phyloP scores from a whole-genome alignment of 1,140 invertebrate species.

The Pantala flavescens region DNA sequence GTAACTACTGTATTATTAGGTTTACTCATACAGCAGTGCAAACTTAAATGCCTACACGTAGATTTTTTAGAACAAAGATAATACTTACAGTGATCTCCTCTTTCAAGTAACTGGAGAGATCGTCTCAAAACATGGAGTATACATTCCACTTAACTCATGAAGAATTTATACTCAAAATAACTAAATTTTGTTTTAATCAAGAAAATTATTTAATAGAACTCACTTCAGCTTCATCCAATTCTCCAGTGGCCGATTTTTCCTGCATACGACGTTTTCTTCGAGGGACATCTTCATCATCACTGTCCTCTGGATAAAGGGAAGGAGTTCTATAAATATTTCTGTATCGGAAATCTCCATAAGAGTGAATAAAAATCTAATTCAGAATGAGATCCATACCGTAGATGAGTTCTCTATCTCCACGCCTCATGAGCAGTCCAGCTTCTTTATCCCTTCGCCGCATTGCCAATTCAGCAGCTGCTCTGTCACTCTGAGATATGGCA shows the following conservation, averaged over 20 bases:
- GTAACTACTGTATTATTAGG: too few species aligned
- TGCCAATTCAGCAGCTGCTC: slow-evolving; percentile 76
- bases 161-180: too few species aligned
- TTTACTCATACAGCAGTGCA: too few species aligned
- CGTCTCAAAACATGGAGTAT: too few species aligned
- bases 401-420: slow-evolving; percentile 68
- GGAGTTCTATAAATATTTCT: background rate
- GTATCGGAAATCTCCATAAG: background rate
- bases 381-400: slow-evolving; percentile 41
- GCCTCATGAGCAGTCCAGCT: slow-evolving; percentile 55
- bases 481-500: slow-evolving; percentile 71
- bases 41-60: too few species aligned
- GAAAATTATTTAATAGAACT: too few species aligned
- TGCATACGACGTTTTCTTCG: slow-evolving; percentile 64
- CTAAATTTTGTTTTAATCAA: too few species aligned
- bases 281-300: slow-evolving; percentile 63
- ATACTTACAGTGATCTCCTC: too few species aligned
- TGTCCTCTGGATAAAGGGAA: slow-evolving; percentile 42
- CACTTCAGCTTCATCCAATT: slow-evolving; percentile 53
- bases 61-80: too few species aligned
- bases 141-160: too few species aligned
- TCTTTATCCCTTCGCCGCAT: slow-evolving; percentile 78
- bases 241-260: slow-evolving; percentile 75
- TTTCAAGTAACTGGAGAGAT: too few species aligned
- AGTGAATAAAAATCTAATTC: background rate